These are phyloP conservation scores for Lutjanus argentimaculatus DNA, from an alignment of 2,797 vertebrate genomes.

Conservation along the genomic window DNA sequence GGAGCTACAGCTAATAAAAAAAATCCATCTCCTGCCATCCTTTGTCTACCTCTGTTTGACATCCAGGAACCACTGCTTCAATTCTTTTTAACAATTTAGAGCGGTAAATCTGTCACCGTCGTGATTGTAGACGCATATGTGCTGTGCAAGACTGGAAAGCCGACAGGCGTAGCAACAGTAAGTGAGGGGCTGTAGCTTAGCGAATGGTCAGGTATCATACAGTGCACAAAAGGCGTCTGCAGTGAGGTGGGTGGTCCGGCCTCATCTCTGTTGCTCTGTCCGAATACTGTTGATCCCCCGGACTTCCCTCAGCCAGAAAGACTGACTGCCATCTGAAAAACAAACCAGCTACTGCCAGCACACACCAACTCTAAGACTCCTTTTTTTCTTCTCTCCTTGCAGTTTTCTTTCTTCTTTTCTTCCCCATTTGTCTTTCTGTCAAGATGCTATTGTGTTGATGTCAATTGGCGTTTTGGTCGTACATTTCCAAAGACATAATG, in stretches of 20 bases:
- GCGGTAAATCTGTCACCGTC: no score
- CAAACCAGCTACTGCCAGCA: conserved; percentile 48
- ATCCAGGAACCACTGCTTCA: neutral
- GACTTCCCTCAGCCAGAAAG: conserved; percentile 47
- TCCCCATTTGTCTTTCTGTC: conserved; percentile 54
- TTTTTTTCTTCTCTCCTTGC: conserved; percentile 14
- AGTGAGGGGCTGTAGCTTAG: neutral
- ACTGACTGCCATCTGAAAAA: conserved; percentile 66
- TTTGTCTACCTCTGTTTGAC: neutral
- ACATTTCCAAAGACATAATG: conserved; percentile 66
- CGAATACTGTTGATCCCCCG: conserved; percentile 43
- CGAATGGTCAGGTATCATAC: neutral
- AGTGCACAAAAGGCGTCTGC: conserved; percentile 7
- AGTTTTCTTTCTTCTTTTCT: conserved; percentile 24
- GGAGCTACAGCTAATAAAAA: no score
- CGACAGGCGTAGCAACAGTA: neutral
- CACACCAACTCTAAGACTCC: conserved; percentile 6
- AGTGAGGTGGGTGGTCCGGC: conserved; percentile 68
- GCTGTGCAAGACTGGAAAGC: neutral
- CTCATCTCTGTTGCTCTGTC: conserved; percentile 38
- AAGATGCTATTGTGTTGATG: conserved; percentile 60
- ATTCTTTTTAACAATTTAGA: neutral
- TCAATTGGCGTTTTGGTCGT: conserved; percentile 32
- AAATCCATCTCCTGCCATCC: no score
- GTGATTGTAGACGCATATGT: neutral